A percentile compares a stretch with the other conserved stretches of the same genome.
Conservation (phyloP, 1,140 invertebrate species). For the Hyles vespertilio region DNA sequence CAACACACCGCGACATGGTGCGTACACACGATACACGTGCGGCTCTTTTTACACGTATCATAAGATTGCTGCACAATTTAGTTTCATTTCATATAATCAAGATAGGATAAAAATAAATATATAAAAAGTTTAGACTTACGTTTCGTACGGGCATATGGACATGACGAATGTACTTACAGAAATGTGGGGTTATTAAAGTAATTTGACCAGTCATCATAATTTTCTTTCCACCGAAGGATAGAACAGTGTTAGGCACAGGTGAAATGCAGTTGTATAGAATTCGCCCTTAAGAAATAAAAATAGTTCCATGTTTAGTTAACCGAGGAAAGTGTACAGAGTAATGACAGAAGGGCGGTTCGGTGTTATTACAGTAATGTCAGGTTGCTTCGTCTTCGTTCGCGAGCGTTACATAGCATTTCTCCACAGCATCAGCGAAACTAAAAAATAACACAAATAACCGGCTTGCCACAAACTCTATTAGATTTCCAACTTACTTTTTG, state of each 20-base stretch:
- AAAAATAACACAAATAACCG: conserved; percentile 63
- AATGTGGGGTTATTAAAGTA: neutral
- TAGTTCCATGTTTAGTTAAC: conserved; percentile 36
- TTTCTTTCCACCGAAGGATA: neutral
- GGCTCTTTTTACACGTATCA: too few relatives aligned
- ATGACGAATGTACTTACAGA: too few relatives aligned
- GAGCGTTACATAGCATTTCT: conserved; percentile 61
- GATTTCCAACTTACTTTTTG: conserved; percentile 68
- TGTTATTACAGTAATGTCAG: conserved; percentile 67
- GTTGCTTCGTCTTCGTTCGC: conserved; percentile 58
- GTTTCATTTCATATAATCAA: too few relatives aligned
- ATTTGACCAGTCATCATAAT: conserved; percentile 1
- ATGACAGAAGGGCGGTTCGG: conserved; percentile 58
- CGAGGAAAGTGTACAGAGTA: conserved; percentile 55
- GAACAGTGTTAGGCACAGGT: neutral
- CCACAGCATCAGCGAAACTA: conserved; percentile 48
- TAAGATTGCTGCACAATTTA: too few relatives aligned
- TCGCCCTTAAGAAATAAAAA: conserved; percentile 36
- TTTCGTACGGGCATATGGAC: too few relatives aligned
- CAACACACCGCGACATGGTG: too few relatives aligned
- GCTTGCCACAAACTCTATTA: conserved; percentile 68
- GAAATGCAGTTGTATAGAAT: conserved; percentile 33
- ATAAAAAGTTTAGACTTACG: too few relatives aligned
- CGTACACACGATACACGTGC: too few relatives aligned
- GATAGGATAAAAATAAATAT: too few relatives aligned